Evolutionary conservation across 2,888 invertebrate genomes (phyloP).

Genomic region (Frankliniella intonsa): DNA sequence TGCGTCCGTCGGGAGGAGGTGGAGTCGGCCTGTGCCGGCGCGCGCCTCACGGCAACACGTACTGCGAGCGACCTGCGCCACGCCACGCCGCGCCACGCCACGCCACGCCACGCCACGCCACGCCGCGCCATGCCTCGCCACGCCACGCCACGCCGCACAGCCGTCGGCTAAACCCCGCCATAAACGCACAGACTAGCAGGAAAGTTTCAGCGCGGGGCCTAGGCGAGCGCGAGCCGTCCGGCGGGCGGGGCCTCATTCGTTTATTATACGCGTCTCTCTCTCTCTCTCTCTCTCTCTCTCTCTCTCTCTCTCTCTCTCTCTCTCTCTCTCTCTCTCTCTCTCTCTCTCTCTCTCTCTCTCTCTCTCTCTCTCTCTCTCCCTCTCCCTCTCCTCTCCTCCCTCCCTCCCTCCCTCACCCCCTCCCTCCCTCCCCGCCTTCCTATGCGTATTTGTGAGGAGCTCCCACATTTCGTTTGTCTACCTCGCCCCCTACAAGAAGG

Average conservation of each 20-base stretch:
- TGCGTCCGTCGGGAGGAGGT: neutral
- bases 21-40: no score
- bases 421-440: no score
- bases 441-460: no score
- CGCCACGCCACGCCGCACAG: neutral
- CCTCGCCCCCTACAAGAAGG: no score
- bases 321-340: no score
- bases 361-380: no score
- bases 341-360: no score
- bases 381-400: no score
- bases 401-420: no score
- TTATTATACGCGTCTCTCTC: neutral
- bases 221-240: no score
- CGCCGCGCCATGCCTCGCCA: neutral
- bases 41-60: neutral
- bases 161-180: neutral
- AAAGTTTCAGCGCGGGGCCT: neutral
- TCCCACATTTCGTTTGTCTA: no score
- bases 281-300: neutral
- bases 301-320: no score
- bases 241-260: neutral
- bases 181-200: conserved; percentile 22
- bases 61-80: neutral
- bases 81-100: neutral
- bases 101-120: neutral